Percentiles rank a stretch among this genome's conserved stretches.
phyloP scores from a whole-genome alignment of 2,888 invertebrate species.

The Lasioglossum calceatum region DNA sequence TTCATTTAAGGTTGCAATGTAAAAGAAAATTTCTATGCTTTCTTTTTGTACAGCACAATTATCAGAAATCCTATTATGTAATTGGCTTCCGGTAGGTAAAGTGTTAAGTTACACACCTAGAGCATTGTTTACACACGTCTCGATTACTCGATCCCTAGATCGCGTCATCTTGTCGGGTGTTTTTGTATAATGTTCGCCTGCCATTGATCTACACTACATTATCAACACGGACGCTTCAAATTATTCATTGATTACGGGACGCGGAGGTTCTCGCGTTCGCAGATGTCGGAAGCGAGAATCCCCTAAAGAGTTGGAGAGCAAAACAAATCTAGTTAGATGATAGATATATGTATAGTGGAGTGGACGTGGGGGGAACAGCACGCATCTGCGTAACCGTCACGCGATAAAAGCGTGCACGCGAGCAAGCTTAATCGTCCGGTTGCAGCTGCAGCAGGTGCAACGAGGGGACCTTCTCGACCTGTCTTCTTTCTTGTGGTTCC shows the following conservation, averaged over 20 bases:
- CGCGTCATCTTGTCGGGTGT: no score
- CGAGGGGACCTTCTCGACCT: conserved; percentile 1
- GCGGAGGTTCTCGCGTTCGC: background rate
- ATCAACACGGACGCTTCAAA: no score
- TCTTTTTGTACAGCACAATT: no score
- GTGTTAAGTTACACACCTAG: no score
- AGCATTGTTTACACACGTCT: no score
- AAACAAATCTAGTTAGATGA: conserved; percentile 19
- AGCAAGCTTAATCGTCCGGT: conserved; percentile 26
- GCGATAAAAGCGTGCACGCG: conserved; percentile 34
- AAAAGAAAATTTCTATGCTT: no score
- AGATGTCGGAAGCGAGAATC: background rate
- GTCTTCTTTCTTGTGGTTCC: background rate
- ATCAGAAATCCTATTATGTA: no score
- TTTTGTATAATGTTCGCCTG: no score
- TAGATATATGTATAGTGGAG: background rate
- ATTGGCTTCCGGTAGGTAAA: no score
- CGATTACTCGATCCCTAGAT: no score
- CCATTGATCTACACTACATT: no score
- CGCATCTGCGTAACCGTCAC: conserved; percentile 35
- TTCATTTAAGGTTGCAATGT: no score
- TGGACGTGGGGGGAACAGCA: background rate
- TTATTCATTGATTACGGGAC: background rate
- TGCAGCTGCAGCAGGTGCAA: conserved; percentile 62
- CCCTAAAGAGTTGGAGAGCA: background rate